phyloP scores from a whole-genome alignment of 2,888 invertebrate species.

The Argyra leucocephala region DNA sequence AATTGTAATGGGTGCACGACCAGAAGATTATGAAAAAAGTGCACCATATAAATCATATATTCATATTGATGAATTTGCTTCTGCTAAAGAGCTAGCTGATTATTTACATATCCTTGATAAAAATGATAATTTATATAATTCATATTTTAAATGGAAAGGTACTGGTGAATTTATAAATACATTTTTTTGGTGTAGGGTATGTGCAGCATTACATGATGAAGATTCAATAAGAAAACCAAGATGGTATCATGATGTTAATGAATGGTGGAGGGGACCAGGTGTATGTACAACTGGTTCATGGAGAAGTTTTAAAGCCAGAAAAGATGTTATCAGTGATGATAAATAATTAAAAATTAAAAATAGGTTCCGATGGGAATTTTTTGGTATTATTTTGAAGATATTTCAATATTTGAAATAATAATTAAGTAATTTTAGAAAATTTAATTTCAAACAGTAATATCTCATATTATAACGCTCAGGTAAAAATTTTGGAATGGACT shows the following conservation, averaged over 20 bases:
- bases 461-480: too few species aligned
- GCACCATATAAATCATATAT: constrained; percentile 88
- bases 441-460: too few species aligned
- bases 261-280: constrained; percentile 82
- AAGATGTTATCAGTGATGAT: constrained; percentile 42
- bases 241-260: constrained; percentile 62
- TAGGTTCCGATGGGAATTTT: too few species aligned
- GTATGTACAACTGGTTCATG: constrained; percentile 69
- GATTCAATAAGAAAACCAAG: constrained; percentile 36
- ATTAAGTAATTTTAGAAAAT: too few species aligned
- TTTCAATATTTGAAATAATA: too few species aligned
- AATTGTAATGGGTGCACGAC: constrained; percentile 91
- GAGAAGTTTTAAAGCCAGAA: constrained; percentile 47
- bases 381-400: too few species aligned
- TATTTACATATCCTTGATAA: constrained; percentile 76
- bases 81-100: constrained; percentile 75
- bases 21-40: constrained; percentile 78
- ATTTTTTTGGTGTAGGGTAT: constrained; percentile 61
- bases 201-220: constrained; percentile 49
- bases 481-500: too few species aligned
- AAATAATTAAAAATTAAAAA: too few species aligned
- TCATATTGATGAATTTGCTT: constrained; percentile 90
- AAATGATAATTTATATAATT: constrained; percentile 84
- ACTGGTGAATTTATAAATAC: constrained; percentile 95
- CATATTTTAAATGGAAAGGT: constrained; percentile 89